Conservation (phyloP, 2,113 vertebrate genomes). For the Uropsilus gracilis region DNA sequence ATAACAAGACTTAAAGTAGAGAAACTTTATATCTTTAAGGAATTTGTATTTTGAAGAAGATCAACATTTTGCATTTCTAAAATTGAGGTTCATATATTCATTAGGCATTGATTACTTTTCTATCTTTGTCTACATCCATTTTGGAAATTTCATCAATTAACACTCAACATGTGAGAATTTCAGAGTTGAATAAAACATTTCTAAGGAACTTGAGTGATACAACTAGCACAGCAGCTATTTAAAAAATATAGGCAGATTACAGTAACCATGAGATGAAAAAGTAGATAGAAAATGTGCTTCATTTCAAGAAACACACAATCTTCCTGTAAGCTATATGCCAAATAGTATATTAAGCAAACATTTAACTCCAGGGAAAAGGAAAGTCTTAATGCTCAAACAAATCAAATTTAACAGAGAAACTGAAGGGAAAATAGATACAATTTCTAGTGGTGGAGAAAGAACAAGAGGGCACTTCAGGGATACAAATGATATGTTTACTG, state of each 20-base stretch:
- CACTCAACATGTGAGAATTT: neutral
- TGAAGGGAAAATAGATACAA: neutral
- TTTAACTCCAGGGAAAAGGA: neutral
- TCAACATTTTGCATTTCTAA: neutral
- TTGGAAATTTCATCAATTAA: neutral
- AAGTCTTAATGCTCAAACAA: neutral
- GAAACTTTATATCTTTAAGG: slow-evolving; percentile 34
- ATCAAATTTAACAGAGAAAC: slow-evolving; percentile 12
- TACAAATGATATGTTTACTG: neutral
- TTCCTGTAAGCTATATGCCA: neutral
- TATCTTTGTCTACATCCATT: neutral
- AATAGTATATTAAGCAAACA: neutral
- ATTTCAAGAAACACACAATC: neutral
- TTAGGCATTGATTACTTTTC: neutral
- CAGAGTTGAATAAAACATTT: neutral
- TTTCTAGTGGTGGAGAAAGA: neutral
- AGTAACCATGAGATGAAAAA: neutral
- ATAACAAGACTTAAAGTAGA: neutral
- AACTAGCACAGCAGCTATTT: slow-evolving; percentile 8
- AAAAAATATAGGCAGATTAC: neutral
- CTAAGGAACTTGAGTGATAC: neutral
- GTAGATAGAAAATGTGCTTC: neutral
- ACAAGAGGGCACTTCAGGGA: neutral
- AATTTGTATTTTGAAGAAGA: neutral
- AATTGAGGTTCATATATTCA: slow-evolving; percentile 48